A percentile compares a stretch with the other conserved stretches of the same genome.
Conservation (phyloP, 2,888 invertebrate genomes). For the Deroplatys truncata region DNA sequence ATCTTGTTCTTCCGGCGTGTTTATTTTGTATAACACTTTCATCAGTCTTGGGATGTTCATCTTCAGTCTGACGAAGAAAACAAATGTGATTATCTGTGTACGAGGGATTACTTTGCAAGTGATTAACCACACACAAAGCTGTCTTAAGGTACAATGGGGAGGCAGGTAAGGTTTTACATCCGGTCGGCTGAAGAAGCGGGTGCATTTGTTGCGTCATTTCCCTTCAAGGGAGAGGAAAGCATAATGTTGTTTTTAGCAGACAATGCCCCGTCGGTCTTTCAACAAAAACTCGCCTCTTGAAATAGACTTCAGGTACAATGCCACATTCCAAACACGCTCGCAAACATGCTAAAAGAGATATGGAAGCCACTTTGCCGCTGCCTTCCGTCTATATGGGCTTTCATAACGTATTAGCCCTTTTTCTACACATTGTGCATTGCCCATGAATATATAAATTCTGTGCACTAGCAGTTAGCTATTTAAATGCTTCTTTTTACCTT, state of each 20-base stretch:
- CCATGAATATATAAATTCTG: no score
- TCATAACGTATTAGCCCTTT: no score
- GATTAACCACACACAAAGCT: background rate
- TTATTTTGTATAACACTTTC: background rate
- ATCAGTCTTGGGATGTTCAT: no score
- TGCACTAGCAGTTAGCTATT: no score
- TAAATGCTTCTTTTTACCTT: no score
- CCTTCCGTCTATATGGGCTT: no score
- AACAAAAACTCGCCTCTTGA: background rate
- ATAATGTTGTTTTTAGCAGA: conserved; percentile 17
- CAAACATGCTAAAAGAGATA: background rate
- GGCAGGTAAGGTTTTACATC: conserved; percentile 8
- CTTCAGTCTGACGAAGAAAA: background rate
- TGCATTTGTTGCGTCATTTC: background rate
- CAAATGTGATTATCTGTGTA: background rate
- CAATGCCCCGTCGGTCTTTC: background rate
- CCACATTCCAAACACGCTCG: background rate
- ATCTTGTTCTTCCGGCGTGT: no score
- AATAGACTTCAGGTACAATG: background rate
- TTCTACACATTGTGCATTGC: no score
- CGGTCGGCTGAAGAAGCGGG: conserved; percentile 3
- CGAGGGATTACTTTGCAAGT: background rate
- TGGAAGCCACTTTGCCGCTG: no score
- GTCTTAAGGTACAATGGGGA: background rate
- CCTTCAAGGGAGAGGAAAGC: background rate